Base-by-base conservation (phyloP, 2,797 vertebrate species). In the Premnoplex brunnescens region DNA sequence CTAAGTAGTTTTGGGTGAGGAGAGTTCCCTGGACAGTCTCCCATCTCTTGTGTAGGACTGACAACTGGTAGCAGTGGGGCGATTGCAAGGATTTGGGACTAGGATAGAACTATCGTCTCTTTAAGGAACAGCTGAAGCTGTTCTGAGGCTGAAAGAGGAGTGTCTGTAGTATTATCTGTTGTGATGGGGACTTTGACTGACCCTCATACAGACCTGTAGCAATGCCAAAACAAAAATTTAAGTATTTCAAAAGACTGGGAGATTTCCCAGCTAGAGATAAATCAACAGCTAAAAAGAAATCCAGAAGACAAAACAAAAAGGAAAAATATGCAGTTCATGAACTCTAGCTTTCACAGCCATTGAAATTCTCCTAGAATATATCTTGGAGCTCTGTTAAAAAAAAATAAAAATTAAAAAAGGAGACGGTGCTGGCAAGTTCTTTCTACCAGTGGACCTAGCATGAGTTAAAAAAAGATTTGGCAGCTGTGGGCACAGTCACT, bases 241-340 rank as follows among this genome's bases (percentile, higher is more conserved):
- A 77, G 54, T 82, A 74, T 93, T 92, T 91, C 27, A 93, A 94
- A 95, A 93, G 64, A 79, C 92, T 89, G 86, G 84, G 91, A 94
- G 27, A 56, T 89, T 92, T 97, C 92, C 81, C 84, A 97, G 72
- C 81, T 87, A 85, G 75, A 85, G 81, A 96, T 94, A 95, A 97
- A 97, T 95, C 88, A 96, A 55, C 9, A 4, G 51, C 79, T 91
- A 62, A 90, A 93, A 92, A 95, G 74, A 91, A 95, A 73, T 84
- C 32, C 56, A 89, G 89, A 94, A 97, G 93, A 95, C 92, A 94
- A 93, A 97, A 96, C 84, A 94, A 93, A 91, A 89, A 94, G 62
- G 30, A 68, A 91, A 96, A 95, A 67, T 82, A 88, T 30, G 81
- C 60, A 64, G 95, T 92, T 94, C 86, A 51, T 92, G 91, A 96